A percentile compares a stretch with the other conserved stretches of the same genome.
Conservation (phyloP, 2,888 invertebrate species). For the Balanococcus diminutus region DNA sequence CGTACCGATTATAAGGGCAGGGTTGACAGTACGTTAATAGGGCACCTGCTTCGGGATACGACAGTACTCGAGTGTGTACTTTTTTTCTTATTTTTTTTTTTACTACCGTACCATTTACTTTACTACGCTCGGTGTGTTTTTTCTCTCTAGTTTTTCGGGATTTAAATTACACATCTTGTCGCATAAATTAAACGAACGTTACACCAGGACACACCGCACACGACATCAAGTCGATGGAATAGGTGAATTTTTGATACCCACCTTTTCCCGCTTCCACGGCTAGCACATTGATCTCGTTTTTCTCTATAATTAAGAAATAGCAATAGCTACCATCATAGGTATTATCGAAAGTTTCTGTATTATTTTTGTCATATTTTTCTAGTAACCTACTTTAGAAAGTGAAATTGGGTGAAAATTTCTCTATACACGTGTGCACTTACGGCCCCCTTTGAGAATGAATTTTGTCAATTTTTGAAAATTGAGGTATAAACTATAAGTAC, state of each 20-base stretch:
- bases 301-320: background rate
- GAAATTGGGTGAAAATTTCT: background rate
- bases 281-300: background rate
- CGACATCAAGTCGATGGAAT: background rate
- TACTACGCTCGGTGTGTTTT: background rate
- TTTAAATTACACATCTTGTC: conserved; percentile 5
- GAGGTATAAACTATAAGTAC: no score
- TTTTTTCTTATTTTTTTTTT: background rate
- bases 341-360: background rate
- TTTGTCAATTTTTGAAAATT: no score
- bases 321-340: conserved; percentile 6
- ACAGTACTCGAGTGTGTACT: background rate
- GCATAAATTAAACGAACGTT: conserved; percentile 17
- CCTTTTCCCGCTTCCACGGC: background rate
- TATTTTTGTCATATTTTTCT: background rate
- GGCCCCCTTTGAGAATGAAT: no score
- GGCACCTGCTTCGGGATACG: conserved; percentile 20
- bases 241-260: background rate
- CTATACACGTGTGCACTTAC: background rate
- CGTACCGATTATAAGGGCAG: conserved; percentile 17
- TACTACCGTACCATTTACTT: background rate
- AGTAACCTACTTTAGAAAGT: background rate
- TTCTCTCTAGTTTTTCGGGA: background rate
- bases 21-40: background rate
- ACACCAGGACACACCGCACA: background rate